A percentile compares a stretch with the other conserved stretches of the same genome.
Conservation (phyloP, 2,797 vertebrate genomes). For the Parotocinclus haroldoi region DNA sequence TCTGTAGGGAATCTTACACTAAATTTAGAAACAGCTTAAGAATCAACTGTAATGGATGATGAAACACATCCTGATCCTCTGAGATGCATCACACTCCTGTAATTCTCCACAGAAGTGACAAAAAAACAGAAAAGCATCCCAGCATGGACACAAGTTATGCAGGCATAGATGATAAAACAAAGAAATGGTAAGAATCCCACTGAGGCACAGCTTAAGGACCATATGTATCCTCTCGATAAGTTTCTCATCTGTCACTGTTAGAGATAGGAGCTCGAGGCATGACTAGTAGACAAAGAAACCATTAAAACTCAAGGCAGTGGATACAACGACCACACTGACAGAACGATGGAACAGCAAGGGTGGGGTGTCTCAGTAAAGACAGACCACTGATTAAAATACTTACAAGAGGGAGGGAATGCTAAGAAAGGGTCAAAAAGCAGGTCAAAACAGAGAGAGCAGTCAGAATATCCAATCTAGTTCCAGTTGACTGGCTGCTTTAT, state of each 20-base stretch:
- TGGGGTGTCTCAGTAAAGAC: constrained; percentile 6
- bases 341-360: constrained; percentile 5
- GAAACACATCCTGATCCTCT: no score
- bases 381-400: constrained; percentile 20
- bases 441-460: constrained; percentile 1
- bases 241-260: not conserved
- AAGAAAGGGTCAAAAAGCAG: constrained; percentile 3
- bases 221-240: not conserved
- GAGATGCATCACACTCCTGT: no score
- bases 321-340: not conserved
- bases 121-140: no score
- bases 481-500: constrained; percentile 42
- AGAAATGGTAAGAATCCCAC: not conserved
- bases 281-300: constrained; percentile 21
- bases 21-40: no score
- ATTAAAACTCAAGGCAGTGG: constrained; percentile 7
- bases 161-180: no score
- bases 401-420: constrained; percentile 3
- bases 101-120: not conserved
- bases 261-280: not conserved
- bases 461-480: constrained; percentile 27
- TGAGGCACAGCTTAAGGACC: not conserved
- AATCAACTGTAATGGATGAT: no score
- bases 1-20: no score
- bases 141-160: no score